Base-by-base conservation (phyloP, 2,888 invertebrate species). In the Achlya flavicornis region DNA sequence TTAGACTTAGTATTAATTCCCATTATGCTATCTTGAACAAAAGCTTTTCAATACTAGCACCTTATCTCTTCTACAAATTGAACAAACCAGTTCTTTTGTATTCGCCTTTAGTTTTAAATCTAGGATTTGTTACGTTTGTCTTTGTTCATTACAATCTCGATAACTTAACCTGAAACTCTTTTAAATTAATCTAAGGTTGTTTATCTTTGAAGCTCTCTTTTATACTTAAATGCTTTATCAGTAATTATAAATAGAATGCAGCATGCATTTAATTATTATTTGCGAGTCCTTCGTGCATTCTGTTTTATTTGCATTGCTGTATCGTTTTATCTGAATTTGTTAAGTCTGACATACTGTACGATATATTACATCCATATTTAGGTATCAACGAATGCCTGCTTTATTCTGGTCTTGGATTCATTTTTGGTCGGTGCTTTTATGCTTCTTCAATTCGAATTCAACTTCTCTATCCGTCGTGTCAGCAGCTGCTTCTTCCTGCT, bases 61-160 rank as follows among this genome's bases (percentile, higher is more conserved):
- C 4, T 60, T 60, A 41, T 8, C 26, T 12, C 6, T 60, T 26
- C 41, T 60, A 26, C 60, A 60, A 60, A 60, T 60, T 60, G 60
- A 41, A 60, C 60, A 60, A 60, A 26, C 19, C 60, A 6, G 14
- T 41, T 14, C 41, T 41, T 60, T 60, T 19, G 11, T 43, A 41
- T 60, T 38, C 10, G n/a, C 1, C 58, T 58, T 58, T 8, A 41
- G 12, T 16, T 14, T 16, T 14, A 16, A 16, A 58, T 58, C 35
- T 11, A 10, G 19, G 53, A 53, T 53, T 48, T 19, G 19, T 53
- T 53, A 19, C 19, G 19, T 53, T 48, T 16, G 8, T 10, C 10
- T 53, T 53, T 53, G 46, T 46, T n/a, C 5, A n/a, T 6, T n/a
- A n/a, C 46, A 46, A n/a, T 19, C 53, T 19, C 3, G 1, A 4